Evolutionary conservation across 35 echinoderm and acorn worm species (phyloP).

Genomic region (Acanthaster planci): DNA sequence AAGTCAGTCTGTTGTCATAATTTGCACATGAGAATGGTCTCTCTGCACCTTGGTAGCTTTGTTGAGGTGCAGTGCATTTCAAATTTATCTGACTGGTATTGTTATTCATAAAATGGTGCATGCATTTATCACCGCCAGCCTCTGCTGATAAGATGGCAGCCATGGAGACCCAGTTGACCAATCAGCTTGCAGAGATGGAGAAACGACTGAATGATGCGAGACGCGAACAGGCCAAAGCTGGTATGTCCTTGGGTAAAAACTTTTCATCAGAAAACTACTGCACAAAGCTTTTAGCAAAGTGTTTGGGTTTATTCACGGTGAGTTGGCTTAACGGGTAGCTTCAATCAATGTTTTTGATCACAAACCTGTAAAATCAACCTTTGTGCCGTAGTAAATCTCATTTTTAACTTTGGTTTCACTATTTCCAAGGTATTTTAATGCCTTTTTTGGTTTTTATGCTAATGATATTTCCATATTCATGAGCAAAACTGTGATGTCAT

Average conservation of each 20-base stretch:
- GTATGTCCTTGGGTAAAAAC: too few relatives aligned
- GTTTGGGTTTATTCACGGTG: neutral
- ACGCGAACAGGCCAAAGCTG: slow-evolving; percentile 35
- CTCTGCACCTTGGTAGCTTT: too few relatives aligned
- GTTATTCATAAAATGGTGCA: too few relatives aligned
- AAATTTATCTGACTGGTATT: neutral
- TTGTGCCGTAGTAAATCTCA: too few relatives aligned
- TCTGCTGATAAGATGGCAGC: neutral
- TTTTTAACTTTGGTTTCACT: too few relatives aligned
- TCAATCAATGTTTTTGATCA: neutral
- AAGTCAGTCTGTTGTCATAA: too few relatives aligned
- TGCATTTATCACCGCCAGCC: neutral
- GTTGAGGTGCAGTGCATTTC: neutral
- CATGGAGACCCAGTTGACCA: slow-evolving; percentile 7
- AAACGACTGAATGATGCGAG: slow-evolving; percentile 28
- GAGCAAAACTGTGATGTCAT: too few relatives aligned
- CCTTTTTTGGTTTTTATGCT: too few relatives aligned
- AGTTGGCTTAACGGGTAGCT: neutral
- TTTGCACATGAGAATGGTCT: too few relatives aligned
- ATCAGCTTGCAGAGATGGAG: slow-evolving; percentile 35
- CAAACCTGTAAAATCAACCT: neutral
- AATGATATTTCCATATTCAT: too few relatives aligned
- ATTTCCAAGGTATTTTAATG: too few relatives aligned
- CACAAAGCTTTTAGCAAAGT: neutral
- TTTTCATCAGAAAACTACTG: neutral